Conservation (phyloP, 1,140 invertebrate species). For the Procambarus clarkii region DNA sequence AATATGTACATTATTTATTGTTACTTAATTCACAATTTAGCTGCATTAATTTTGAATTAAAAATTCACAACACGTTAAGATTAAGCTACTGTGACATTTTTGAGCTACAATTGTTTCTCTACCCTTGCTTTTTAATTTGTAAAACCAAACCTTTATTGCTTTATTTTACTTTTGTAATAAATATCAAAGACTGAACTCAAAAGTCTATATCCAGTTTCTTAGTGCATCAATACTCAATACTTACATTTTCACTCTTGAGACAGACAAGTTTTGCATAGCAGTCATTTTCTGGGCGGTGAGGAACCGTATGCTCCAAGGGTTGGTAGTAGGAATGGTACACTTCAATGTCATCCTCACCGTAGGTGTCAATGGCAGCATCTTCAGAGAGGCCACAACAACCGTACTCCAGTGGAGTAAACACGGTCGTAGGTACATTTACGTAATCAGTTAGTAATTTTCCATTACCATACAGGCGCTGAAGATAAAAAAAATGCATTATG, state of each 20-base stretch:
- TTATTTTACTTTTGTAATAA: too few species aligned
- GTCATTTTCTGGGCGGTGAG: constrained; percentile 82
- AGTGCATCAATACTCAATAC: background rate
- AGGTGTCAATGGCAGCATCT: constrained; percentile 86
- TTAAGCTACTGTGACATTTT: too few species aligned
- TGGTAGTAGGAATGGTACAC: constrained; percentile 96
- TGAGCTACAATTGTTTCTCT: too few species aligned
- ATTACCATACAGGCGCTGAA: constrained; percentile 81
- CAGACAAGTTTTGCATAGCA: constrained; percentile 83
- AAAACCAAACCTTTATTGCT: too few species aligned
- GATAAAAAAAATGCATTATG: background rate
- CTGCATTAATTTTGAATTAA: too few species aligned
- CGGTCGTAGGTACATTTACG: constrained; percentile 94
- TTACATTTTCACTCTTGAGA: constrained; percentile 77
- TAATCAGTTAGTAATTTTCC: constrained; percentile 87
- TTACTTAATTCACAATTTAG: too few species aligned
- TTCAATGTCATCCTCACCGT: constrained; percentile 79
- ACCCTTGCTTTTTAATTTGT: too few species aligned
- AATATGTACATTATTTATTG: too few species aligned
- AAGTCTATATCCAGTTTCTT: too few species aligned
- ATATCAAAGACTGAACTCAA: too few species aligned
- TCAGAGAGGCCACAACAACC: constrained; percentile 94
- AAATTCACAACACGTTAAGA: too few species aligned
- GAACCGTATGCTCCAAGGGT: constrained; percentile 96
- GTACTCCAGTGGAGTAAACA: constrained; percentile 98